These are phyloP conservation scores for Rallus limicola DNA, from an alignment of 2,113 vertebrate species.

Conservation along the genomic window DNA sequence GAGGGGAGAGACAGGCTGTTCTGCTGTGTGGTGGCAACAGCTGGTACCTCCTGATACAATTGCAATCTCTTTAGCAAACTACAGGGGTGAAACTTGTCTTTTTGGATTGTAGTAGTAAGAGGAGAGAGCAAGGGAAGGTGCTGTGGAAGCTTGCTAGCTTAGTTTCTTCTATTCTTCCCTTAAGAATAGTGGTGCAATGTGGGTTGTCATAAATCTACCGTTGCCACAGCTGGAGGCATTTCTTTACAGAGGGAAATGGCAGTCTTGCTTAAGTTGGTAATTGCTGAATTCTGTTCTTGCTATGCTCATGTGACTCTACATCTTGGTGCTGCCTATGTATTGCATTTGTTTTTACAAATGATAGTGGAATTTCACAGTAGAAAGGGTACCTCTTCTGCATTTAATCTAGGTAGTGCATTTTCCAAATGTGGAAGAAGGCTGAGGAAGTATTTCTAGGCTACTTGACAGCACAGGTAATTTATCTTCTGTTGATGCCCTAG, in stretches of 20 bases:
- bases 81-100: neutral
- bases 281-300: neutral
- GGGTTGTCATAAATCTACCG: neutral
- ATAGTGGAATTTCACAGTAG: neutral
- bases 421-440: neutral
- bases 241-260: neutral
- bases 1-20: neutral
- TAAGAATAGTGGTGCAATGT: neutral
- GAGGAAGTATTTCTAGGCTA: neutral
- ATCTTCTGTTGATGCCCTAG: neutral
- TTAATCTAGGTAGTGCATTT: neutral
- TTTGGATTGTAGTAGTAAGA: neutral
- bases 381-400: neutral
- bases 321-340: neutral
- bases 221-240: neutral
- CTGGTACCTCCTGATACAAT: neutral
- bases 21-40: neutral
- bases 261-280: neutral
- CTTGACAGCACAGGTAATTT: neutral
- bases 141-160: neutral
- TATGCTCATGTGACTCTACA: neutral
- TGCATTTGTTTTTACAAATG: neutral
- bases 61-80: neutral
- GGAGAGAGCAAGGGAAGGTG: neutral
- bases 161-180: neutral